Percentiles rank a stretch among this genome's conserved stretches.
phyloP scores from a whole-genome alignment of 1,140 invertebrate species.

The Diachasma alloeum region DNA sequence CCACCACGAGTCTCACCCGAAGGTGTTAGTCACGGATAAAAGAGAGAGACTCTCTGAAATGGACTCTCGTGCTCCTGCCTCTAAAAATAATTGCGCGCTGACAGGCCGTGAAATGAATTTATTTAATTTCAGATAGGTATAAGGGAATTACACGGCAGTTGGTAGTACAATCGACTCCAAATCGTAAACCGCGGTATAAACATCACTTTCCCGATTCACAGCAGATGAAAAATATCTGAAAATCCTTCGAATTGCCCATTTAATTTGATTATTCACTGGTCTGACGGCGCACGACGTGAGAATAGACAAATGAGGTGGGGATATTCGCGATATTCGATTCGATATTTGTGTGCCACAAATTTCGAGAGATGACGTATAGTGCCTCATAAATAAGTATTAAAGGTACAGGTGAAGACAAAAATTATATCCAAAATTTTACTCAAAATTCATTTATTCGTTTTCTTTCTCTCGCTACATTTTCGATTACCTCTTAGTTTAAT shows the following conservation, averaged over 20 bases:
- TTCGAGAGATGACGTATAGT: too few relatives aligned
- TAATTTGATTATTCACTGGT: too few relatives aligned
- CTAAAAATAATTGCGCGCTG: slow-evolving; percentile 65
- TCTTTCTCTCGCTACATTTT: slow-evolving; percentile 43
- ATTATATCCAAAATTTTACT: slow-evolving; percentile 40
- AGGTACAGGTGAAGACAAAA: not conserved
- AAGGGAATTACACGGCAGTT: slow-evolving; percentile 66
- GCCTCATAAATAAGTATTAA: too few relatives aligned
- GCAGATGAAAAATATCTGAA: not conserved
- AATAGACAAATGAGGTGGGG: too few relatives aligned
- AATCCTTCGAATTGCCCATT: too few relatives aligned
- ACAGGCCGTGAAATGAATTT: slow-evolving; percentile 67
- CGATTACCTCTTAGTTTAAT: not conserved
- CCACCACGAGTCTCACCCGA: slow-evolving; percentile 32
- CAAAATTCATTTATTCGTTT: slow-evolving; percentile 59
- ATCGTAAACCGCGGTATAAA: not conserved
- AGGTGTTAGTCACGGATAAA: slow-evolving; percentile 59
- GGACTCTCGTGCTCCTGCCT: slow-evolving; percentile 41
- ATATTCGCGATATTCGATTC: too few relatives aligned
- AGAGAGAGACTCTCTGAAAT: slow-evolving; percentile 49
- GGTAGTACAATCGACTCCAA: slow-evolving; percentile 48
- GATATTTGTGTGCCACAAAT: too few relatives aligned
- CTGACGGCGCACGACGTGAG: too few relatives aligned
- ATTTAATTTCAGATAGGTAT: slow-evolving; percentile 65
- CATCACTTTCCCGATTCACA: not conserved